phyloP scores from a whole-genome alignment of 2,888 invertebrate genomes.

The Eudasyphora cyanicolor region DNA sequence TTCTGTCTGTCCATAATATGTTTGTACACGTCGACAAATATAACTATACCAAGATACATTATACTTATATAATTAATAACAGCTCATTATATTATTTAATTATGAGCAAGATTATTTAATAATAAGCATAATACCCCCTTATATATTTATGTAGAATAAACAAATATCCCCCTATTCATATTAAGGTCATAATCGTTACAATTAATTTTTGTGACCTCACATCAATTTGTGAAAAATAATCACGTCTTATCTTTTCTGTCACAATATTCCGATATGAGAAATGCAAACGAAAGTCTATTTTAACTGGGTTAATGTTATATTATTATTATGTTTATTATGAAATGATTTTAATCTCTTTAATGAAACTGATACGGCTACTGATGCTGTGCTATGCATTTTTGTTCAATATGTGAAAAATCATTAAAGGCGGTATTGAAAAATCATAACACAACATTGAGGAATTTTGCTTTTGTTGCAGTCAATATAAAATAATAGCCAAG shows the following conservation, averaged over 20 bases:
- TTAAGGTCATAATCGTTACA: neutral
- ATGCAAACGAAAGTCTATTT: neutral
- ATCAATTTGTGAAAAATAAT: neutral
- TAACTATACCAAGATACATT: too few relatives aligned
- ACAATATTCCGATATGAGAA: neutral
- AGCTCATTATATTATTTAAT: too few relatives aligned
- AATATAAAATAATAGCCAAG: neutral
- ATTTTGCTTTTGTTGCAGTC: neutral
- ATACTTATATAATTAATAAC: too few relatives aligned
- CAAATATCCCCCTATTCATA: neutral
- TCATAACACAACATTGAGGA: neutral
- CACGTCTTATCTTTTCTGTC: neutral
- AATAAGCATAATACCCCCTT: too few relatives aligned
- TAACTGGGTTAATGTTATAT: conserved; percentile 15
- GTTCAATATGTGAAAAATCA: neutral
- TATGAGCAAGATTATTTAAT: too few relatives aligned
- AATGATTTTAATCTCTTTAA: conserved; percentile 10
- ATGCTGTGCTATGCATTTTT: neutral
- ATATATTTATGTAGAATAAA: neutral
- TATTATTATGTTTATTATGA: neutral
- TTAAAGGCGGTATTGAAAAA: conserved; percentile 19
- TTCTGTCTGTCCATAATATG: too few relatives aligned
- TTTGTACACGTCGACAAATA: too few relatives aligned
- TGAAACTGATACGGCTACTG: too few relatives aligned
- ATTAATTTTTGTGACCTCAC: neutral